Percentiles rank a stretch among this genome's conserved stretches.
Conservation (phyloP, 2,113 vertebrate genomes). For the Stercorarius parasiticus region DNA sequence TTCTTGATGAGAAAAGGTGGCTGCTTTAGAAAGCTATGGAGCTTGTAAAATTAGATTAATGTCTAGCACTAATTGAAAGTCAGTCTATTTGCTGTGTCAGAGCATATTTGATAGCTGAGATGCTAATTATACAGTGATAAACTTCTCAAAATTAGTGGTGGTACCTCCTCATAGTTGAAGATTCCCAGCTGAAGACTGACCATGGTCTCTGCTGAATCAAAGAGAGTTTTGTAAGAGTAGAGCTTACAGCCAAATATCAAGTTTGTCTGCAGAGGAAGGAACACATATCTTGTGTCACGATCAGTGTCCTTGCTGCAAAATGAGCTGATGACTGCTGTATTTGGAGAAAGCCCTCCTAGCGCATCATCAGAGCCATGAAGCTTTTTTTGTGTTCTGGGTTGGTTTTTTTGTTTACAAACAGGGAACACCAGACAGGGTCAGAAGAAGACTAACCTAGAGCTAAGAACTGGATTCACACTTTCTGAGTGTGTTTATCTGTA, state of each 20-base stretch:
- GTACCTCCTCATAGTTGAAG: constrained; percentile 96
- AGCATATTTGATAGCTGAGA: not conserved
- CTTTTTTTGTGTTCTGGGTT: not conserved
- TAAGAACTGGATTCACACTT: not conserved
- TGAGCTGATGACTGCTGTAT: not conserved
- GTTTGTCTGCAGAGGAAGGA: constrained; percentile 83
- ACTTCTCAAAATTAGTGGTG: not conserved
- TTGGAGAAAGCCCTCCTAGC: not conserved
- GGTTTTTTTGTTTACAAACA: not conserved
- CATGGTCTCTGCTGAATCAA: constrained; percentile 88
- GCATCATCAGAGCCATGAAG: not conserved
- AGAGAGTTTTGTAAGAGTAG: constrained; percentile 88
- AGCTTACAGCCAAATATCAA: constrained; percentile 94
- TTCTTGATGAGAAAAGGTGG: not conserved
- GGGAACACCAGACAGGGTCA: not conserved
- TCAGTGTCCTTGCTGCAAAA: not conserved
- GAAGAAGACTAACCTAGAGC: not conserved
- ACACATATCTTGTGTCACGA: not conserved
- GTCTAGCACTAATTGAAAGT: not conserved
- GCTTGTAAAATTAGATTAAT: not conserved
- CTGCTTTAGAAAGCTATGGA: not conserved
- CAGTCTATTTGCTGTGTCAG: not conserved
- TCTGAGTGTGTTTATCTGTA: not conserved
- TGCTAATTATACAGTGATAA: not conserved
- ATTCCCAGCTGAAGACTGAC: constrained; percentile 94